phyloP scores from a whole-genome alignment of 1,140 invertebrate genomes.

The Dreissena rostriformis region DNA sequence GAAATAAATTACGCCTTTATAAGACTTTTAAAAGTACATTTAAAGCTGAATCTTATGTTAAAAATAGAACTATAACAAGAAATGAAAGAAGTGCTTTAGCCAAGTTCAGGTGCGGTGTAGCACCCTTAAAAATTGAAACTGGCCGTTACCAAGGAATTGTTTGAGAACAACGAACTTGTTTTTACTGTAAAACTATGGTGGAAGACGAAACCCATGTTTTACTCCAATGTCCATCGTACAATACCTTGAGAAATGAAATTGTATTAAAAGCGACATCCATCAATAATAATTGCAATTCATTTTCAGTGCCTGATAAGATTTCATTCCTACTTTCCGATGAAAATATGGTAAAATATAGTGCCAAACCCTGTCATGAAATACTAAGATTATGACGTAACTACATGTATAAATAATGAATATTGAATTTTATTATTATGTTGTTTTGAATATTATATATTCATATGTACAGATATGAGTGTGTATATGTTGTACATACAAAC shows the following conservation, averaged over 20 bases:
- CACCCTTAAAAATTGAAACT: not conserved
- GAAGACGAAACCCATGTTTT: conserved; percentile 14
- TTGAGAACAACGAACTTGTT: not conserved
- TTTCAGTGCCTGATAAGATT: not conserved
- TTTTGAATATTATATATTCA: too few species aligned
- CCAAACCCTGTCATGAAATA: conserved; percentile 19
- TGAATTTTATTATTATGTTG: too few species aligned
- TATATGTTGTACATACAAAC: too few species aligned
- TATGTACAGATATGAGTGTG: too few species aligned
- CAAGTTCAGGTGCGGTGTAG: not conserved
- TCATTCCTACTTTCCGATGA: conserved; percentile 10
- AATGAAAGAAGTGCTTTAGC: conserved; percentile 2
- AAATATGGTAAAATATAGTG: conserved; percentile 1
- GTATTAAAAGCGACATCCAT: not conserved
- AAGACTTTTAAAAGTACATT: not conserved
- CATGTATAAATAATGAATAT: not conserved
- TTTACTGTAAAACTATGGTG: not conserved
- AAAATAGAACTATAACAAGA: not conserved
- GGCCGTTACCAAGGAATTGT: not conserved
- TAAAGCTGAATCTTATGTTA: conserved; percentile 1
- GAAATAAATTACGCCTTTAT: conserved; percentile 12
- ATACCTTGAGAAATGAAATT: not conserved
- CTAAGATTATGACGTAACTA: not conserved
- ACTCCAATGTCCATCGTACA: not conserved
- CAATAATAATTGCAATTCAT: not conserved